Conservation (phyloP, 2,888 invertebrate genomes). For the Agonopterix arenella region DNA sequence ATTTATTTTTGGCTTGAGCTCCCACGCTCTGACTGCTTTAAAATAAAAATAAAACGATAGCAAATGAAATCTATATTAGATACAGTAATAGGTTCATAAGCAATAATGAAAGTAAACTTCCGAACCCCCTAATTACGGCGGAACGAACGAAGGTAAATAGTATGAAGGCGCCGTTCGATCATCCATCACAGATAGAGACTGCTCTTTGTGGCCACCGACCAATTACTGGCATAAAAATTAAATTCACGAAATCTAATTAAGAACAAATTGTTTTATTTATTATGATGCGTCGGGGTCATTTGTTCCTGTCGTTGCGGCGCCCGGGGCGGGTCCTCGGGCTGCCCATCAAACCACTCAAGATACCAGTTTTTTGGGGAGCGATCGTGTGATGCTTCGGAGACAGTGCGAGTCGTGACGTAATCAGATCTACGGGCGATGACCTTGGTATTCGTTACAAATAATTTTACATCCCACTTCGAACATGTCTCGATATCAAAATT, state of each 20-base stretch:
- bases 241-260: constrained; percentile 78
- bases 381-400: constrained; percentile 21
- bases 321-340: constrained; percentile 55
- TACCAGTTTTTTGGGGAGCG: constrained; percentile 34
- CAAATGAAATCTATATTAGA: constrained; percentile 67
- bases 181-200: constrained; percentile 71
- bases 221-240: constrained; percentile 77
- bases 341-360: constrained; percentile 16
- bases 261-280: constrained; percentile 78
- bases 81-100: constrained; percentile 65
- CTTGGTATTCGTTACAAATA: constrained; percentile 8
- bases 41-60: constrained; percentile 35
- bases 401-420: constrained; percentile 22
- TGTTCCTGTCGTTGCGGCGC: constrained; percentile 72
- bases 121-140: constrained; percentile 66
- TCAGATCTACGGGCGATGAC: constrained; percentile 19
- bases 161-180: constrained; percentile 67
- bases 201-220: constrained; percentile 74
- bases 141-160: constrained; percentile 65
- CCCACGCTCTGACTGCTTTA: constrained; percentile 10
- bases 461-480: too few species aligned
- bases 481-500: too few species aligned
- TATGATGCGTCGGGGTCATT: constrained; percentile 75
- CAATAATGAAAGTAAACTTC: constrained; percentile 72
- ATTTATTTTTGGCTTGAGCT: background rate